These are phyloP conservation scores for Argentina silus DNA, from an alignment of 2,797 vertebrate species.

Conservation along the genomic window DNA sequence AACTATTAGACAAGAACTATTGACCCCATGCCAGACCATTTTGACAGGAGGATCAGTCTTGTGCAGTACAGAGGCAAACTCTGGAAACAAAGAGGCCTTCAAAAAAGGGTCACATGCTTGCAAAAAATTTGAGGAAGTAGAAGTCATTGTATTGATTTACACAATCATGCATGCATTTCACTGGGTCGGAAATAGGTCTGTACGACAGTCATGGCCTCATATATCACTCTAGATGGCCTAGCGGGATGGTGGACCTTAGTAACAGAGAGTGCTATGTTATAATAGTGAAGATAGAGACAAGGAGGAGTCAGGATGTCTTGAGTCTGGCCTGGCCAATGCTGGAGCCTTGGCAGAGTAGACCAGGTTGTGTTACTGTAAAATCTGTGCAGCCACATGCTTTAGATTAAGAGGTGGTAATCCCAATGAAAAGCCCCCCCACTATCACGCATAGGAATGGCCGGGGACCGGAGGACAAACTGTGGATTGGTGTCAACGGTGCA, in stretches of 20 bases:
- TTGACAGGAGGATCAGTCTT: slow-evolving; percentile 67
- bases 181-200: slow-evolving; percentile 17
- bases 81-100: slow-evolving; percentile 79
- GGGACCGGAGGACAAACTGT: slow-evolving; percentile 53
- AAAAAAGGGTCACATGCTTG: slow-evolving; percentile 75
- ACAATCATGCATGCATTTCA: slow-evolving; percentile 64
- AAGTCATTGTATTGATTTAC: slow-evolving; percentile 79
- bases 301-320: slow-evolving; percentile 62
- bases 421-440: slow-evolving; percentile 62
- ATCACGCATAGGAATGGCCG: slow-evolving; percentile 62
- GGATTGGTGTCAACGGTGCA: slow-evolving; percentile 61
- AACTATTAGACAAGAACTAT: slow-evolving; percentile 63
- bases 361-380: slow-evolving; percentile 66
- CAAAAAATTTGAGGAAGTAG: slow-evolving; percentile 69
- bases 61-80: slow-evolving; percentile 67
- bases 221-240: slow-evolving; percentile 56
- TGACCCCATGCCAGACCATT: slow-evolving; percentile 58
- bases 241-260: slow-evolving; percentile 28
- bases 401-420: slow-evolving; percentile 83
- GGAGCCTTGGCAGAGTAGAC: slow-evolving; percentile 51
- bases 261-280: slow-evolving; percentile 57
- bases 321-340: slow-evolving; percentile 59
- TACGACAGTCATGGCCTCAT: slow-evolving; percentile 35
- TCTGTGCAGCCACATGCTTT: slow-evolving; percentile 73
- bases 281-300: slow-evolving; percentile 55